Conservation (phyloP, 2,888 invertebrate species). For the Isotomurus palustris region DNA sequence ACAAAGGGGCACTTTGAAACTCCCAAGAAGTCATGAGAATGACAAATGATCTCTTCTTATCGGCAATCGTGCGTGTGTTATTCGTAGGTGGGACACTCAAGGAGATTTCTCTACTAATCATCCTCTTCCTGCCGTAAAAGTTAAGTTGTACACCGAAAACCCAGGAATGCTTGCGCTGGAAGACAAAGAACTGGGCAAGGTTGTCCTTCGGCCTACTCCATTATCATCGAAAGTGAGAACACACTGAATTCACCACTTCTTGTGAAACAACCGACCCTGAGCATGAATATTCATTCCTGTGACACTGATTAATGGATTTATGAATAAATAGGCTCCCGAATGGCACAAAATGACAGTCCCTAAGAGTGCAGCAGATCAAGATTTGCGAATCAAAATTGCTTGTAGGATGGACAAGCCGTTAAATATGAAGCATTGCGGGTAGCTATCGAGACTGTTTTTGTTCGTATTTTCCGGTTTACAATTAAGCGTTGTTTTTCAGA, state of each 20-base stretch:
- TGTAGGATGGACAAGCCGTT: constrained; percentile 98
- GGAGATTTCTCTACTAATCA: constrained; percentile 98
- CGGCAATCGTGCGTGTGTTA: too few species aligned
- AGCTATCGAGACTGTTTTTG: constrained; percentile 47
- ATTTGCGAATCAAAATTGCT: constrained; percentile 92
- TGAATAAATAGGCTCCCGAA: constrained; percentile 70
- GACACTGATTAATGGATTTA: background rate
- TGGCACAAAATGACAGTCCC: constrained; percentile 97
- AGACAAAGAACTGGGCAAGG: constrained; percentile 96
- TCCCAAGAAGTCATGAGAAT: background rate
- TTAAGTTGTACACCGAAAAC: constrained; percentile 95
- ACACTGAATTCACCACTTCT: constrained; percentile 27
- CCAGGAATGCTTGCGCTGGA: constrained; percentile 96
- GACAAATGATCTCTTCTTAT: too few species aligned
- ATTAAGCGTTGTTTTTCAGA: too few species aligned
- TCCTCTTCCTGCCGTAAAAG: constrained; percentile 93
- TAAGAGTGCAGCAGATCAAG: constrained; percentile 92
- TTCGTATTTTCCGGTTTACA: too few species aligned
- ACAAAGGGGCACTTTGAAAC: background rate
- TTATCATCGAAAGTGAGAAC: constrained; percentile 80
- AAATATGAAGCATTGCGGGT: constrained; percentile 99
- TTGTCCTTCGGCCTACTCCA: constrained; percentile 79
- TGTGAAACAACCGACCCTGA: background rate
- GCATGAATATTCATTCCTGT: too few species aligned
- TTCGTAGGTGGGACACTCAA: constrained; percentile 94